Conservation (phyloP, 92 coral and sea anemone genomes). For the Umimayanthus kanabou region DNA sequence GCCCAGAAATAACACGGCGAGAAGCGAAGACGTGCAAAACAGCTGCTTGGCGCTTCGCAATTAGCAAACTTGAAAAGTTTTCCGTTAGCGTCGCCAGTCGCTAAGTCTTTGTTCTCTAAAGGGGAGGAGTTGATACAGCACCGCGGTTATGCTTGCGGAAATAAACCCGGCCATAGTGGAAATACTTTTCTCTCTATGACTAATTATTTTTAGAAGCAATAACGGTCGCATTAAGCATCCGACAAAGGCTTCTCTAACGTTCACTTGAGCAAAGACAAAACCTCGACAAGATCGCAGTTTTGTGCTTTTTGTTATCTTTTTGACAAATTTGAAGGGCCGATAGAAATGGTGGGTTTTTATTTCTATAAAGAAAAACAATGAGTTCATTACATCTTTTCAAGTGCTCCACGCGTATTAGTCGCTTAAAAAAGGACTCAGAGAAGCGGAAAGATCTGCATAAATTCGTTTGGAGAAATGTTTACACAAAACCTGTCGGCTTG, state of each 20-base stretch:
- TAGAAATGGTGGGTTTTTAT: conserved; percentile 45
- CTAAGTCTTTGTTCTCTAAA: conserved; percentile 32
- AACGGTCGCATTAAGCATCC: conserved; percentile 36
- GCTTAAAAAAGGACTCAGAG: conserved; percentile 23
- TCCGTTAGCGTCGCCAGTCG: conserved; percentile 39
- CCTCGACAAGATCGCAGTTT: conserved; percentile 36
- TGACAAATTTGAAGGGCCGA: conserved; percentile 42
- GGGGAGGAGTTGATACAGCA: conserved; percentile 23
- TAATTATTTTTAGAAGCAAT: conserved; percentile 47
- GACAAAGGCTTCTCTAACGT: conserved; percentile 40
- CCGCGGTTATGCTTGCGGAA: conserved; percentile 48
- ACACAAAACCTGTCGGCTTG: conserved; percentile 8
- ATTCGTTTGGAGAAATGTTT: conserved; percentile 34
- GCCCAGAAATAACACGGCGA: conserved; percentile 29
- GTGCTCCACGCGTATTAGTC: conserved; percentile 35
- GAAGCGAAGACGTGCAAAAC: conserved; percentile 29
- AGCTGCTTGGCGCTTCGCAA: conserved; percentile 25
- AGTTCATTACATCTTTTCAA: conserved; percentile 44
- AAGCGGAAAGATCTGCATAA: conserved; percentile 27
- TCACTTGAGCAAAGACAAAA: conserved; percentile 44
- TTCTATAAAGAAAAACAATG: conserved; percentile 35
- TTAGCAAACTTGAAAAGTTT: conserved; percentile 19
- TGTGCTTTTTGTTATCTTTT: conserved; percentile 43
- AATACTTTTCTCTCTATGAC: conserved; percentile 32
- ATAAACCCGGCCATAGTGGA: conserved; percentile 31